These are phyloP conservation scores for Pseudorhombus dupliciocellatus DNA, from an alignment of 2,113 vertebrate species.

Conservation along the genomic window DNA sequence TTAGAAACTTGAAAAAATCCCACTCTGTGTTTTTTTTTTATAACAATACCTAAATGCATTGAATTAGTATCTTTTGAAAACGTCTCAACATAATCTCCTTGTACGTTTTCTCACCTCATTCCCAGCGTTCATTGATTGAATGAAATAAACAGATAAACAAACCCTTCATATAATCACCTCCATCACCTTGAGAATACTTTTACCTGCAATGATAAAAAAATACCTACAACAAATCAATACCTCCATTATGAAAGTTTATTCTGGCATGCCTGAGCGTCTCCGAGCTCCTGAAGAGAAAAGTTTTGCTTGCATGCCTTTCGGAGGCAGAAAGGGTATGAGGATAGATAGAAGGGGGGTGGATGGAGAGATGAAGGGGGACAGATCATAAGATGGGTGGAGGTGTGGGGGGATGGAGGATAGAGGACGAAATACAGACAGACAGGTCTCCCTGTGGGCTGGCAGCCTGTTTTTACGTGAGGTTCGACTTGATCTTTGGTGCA, in stretches of 20 bases:
- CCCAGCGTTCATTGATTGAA: slow-evolving; percentile 37
- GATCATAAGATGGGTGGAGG: slow-evolving; percentile 32
- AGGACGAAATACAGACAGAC: slow-evolving; percentile 12
- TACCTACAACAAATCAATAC: slow-evolving; percentile 59
- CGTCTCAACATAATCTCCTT: background rate
- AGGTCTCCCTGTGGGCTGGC: slow-evolving; percentile 31
- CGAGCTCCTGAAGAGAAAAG: slow-evolving; percentile 26
- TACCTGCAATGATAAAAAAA: slow-evolving; percentile 31
- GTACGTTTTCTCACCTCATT: slow-evolving; percentile 2
- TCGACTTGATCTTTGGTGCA: slow-evolving; percentile 41
- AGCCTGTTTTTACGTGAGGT: slow-evolving; percentile 37
- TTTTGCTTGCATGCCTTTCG: slow-evolving; percentile 21
- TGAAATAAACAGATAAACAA: slow-evolving; percentile 51
- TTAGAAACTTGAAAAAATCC: too few relatives aligned
- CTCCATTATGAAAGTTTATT: slow-evolving; percentile 67
- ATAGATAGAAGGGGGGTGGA: slow-evolving; percentile 6
- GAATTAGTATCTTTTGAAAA: background rate
- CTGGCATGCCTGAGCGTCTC: slow-evolving; percentile 30
- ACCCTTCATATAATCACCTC: slow-evolving; percentile 46
- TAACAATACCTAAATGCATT: background rate
- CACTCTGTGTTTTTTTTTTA: background rate
- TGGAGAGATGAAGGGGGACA: slow-evolving; percentile 28
- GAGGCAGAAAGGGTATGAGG: background rate
- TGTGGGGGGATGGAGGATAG: slow-evolving; percentile 21
- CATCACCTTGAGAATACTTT: slow-evolving; percentile 58